Base-by-base conservation (phyloP, 2,888 invertebrate species). In the Neria commutata region DNA sequence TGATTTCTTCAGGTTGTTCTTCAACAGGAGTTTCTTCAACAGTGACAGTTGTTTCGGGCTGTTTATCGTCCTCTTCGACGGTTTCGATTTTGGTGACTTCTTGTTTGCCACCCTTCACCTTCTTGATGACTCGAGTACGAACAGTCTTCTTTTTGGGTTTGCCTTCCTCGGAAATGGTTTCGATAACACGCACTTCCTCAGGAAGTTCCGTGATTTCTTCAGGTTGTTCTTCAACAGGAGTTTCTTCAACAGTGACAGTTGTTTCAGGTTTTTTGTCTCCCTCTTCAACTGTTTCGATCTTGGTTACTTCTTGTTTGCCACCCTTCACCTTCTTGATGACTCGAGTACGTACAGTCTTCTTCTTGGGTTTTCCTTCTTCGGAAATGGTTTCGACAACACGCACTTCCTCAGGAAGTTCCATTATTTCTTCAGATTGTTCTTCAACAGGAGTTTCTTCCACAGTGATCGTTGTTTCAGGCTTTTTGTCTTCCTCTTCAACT, bases 1-100 rank as follows among this genome's bases (percentile, higher is more conserved):
- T 5, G 14, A 42, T 21, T 14, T 42, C 19, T 37, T n/a, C n/a
- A n/a, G n/a, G n/a, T n/a, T n/a, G n/a, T n/a, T 37, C 37, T 4
- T 64, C 62, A 0, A 64, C 1, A 6, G 66, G 59, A 40, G 62
- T 17, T 16, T 69, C 66, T 51, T 70, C 65, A 0, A 70, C 69
- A 0, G 67, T 67, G 0, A 67, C 70, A 1, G 63, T 70, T 0
- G 70, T 71, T 42, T 71, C 64, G 0, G 73, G 66, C 16, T 49
- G 53, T 2, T 71, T 72, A 23, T 67, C 70, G 34, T 71, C 72
- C 37, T 72, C 72, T 34, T 72, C 72, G 4, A 71, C 60, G 1
- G 67, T 71, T 51, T 72, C 72, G n/a, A 72, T 72, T 58, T 70
- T 71, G 8, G 70, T 72, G 11, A 72, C 57, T 50, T 72, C 70